A percentile compares a stretch with the other conserved stretches of the same genome.
Conservation (phyloP, 2,797 vertebrate genomes). For the Cyclopterus lumpus region DNA sequence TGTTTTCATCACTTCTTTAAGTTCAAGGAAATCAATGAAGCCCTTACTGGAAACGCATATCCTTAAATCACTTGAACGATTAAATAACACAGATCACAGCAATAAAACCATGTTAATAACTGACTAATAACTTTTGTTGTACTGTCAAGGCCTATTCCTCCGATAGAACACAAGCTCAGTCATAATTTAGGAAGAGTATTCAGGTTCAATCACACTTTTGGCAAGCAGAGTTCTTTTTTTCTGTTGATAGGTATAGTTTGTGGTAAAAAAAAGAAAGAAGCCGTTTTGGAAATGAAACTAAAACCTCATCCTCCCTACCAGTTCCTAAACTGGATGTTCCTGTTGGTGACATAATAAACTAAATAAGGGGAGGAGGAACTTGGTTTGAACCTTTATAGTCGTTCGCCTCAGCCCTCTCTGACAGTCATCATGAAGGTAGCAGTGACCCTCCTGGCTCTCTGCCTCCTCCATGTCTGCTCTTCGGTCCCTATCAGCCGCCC, state of each 20-base stretch:
- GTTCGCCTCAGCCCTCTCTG: not conserved
- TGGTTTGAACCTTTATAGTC: not conserved
- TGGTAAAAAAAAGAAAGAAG: not conserved
- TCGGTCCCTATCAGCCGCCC: slow-evolving; percentile 61
- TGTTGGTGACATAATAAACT: slow-evolving; percentile 37
- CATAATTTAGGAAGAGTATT: not conserved
- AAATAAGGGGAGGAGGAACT: slow-evolving; percentile 27
- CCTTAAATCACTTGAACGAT: not conserved
- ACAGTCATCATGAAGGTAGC: slow-evolving; percentile 58
- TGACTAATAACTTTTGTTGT: not conserved
- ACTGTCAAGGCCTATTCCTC: not conserved
- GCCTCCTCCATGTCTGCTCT: slow-evolving; percentile 49
- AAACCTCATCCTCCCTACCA: not conserved
- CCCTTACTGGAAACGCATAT: not conserved
- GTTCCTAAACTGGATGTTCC: not conserved
- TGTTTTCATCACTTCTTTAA: not conserved
- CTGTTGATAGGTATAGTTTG: not conserved
- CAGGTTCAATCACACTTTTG: not conserved
- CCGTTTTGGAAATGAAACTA: slow-evolving; percentile 13
- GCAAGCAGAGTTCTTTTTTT: not conserved
- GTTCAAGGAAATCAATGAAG: not conserved
- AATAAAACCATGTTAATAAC: not conserved
- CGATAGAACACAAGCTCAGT: not conserved
- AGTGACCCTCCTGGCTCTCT: slow-evolving; percentile 54
- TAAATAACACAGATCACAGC: not conserved